Conservation (phyloP, 2,888 invertebrate species). For the Caenorhabditis afra region DNA sequence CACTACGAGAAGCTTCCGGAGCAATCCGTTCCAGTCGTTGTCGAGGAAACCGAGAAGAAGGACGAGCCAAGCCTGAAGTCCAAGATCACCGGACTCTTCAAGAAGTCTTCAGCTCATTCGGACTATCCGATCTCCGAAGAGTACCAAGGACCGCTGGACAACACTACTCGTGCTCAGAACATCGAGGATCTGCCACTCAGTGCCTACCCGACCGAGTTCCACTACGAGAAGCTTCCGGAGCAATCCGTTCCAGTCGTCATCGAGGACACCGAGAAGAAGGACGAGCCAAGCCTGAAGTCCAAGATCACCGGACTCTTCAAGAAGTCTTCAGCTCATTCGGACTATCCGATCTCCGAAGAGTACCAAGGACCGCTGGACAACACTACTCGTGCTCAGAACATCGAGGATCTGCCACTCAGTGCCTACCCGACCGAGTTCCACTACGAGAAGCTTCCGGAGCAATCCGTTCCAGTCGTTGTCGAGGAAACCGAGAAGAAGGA, state of each 20-base stretch:
- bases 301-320: slow-evolving; percentile 66
- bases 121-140: slow-evolving; percentile 67
- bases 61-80: slow-evolving; percentile 51
- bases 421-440: slow-evolving; percentile 21
- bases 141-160: slow-evolving; percentile 57
- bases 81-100: slow-evolving; percentile 44
- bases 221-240: slow-evolving; percentile 45
- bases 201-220: slow-evolving; percentile 35
- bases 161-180: slow-evolving; percentile 26
- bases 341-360: slow-evolving; percentile 63
- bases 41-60: slow-evolving; percentile 34
- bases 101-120: slow-evolving; percentile 56
- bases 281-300: slow-evolving; percentile 55
- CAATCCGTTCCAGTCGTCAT: slow-evolving; percentile 23
- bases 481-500: slow-evolving; percentile 25
- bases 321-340: slow-evolving; percentile 57
- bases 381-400: slow-evolving; percentile 25
- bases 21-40: slow-evolving; percentile 7
- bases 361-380: slow-evolving; percentile 63
- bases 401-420: slow-evolving; percentile 6
- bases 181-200: slow-evolving; percentile 60
- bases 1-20: slow-evolving; percentile 42
- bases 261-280: slow-evolving; percentile 39
- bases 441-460: slow-evolving; percentile 21
- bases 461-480: not conserved